Evolutionary conservation across 2,888 invertebrate genomes (phyloP), one percentile per base, ranked within the genome.

Genomic region (Reticulitermes lucifugus): DNA sequence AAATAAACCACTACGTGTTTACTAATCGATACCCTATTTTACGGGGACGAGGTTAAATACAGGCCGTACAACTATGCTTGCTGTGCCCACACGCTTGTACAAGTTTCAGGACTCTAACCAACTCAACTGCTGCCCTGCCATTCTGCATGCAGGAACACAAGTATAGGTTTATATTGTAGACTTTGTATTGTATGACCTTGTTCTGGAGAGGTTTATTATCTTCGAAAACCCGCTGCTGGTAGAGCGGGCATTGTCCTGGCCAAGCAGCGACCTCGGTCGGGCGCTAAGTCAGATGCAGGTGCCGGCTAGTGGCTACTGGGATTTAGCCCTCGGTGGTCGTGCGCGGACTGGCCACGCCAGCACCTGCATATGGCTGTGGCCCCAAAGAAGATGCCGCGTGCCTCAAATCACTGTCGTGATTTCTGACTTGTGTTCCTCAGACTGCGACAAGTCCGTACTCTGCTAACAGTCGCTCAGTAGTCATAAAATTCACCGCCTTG

Each of bases 161-260:
- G 41, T 73, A 7, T 73, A 41, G 73, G 41, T 73, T 73, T 35
- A 41, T 73, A 73, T 73, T 73, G 22, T 41, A 73, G 73, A 73
- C 41, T 35, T 73, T 9, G 10, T 41, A 41, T 41, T 73, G 73
- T 73, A 41, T 73, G 73, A 73, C 73, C 73, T 73, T 73, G 73
- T 73, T 73, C 73, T 73, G 73, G 73, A 41, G 41, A 73, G 73
- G 73, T 73, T 73, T 73, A 73, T 73, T 73, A 73, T 73, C 65
- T 65, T 65, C 65, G 65, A 65, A n/a, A 65, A 65, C 25, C 65
- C 25, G 73, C 41, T 35, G 41, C 73, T 73, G 25, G 73, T 73
- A 29, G 25, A 70, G 73, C 73, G 73, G 73, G 73, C 73, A 73
- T 73, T 73, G 73, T 73, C 73, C 73, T 73, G 41, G 21, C 41